phyloP scores from a whole-genome alignment of 2,113 vertebrate genomes.

The Prietella phreatophila region DNA sequence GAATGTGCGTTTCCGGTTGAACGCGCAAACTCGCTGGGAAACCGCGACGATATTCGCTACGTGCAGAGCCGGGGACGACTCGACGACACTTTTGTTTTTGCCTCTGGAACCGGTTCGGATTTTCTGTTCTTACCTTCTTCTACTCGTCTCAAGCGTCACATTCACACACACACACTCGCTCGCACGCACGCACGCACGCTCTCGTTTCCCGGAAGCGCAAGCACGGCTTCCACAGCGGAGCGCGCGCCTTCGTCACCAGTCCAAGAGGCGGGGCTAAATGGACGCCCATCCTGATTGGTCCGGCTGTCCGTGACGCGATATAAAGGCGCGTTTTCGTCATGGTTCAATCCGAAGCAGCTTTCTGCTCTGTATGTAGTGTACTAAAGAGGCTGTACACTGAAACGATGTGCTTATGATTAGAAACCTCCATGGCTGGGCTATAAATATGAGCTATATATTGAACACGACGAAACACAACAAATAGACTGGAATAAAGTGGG shows the following conservation, averaged over 20 bases:
- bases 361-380: not conserved
- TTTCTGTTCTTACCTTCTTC: conserved; percentile 13
- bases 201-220: conserved; percentile 30
- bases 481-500: no score
- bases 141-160: conserved; percentile 18
- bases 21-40: not conserved
- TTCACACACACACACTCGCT: no score
- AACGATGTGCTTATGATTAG: not conserved
- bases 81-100: no score
- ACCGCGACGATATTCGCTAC: not conserved
- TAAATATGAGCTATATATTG: not conserved
- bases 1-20: conserved; percentile 47
- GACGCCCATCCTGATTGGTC: not conserved
- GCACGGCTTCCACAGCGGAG: conserved; percentile 5
- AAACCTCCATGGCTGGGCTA: not conserved
- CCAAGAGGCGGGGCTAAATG: not conserved
- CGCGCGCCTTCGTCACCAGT: conserved; percentile 3
- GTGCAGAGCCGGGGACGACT: not conserved
- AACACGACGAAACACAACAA: not conserved
- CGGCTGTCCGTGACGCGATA: not conserved
- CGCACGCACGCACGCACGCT: not conserved
- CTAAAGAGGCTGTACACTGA: no score
- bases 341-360: not conserved
- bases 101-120: not conserved
- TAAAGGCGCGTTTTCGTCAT: not conserved